Evolutionary conservation across 2,797 vertebrate genomes (phyloP).

Genomic region (Sphaeramia orbicularis): DNA sequence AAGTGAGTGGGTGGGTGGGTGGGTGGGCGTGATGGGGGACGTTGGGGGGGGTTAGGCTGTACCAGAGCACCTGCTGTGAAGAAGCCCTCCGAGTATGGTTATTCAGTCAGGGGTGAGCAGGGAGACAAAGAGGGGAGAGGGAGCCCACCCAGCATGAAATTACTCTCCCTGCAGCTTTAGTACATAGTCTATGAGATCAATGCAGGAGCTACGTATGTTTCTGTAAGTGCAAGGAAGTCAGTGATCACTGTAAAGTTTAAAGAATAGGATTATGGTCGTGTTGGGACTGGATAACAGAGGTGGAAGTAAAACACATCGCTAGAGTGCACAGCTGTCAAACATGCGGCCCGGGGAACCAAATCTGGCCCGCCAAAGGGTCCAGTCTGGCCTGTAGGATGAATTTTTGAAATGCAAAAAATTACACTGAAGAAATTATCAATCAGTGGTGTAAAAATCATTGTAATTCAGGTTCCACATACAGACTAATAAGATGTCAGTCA

Average conservation of each 20-base stretch:
- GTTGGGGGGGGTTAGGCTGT: slow-evolving; percentile 32
- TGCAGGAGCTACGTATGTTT: slow-evolving; percentile 42
- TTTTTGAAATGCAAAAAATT: too few species aligned
- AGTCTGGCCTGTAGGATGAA: too few species aligned
- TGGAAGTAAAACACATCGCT: too few species aligned
- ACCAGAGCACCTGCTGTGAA: slow-evolving; percentile 67
- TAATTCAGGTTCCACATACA: too few species aligned
- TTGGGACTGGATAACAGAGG: neutral
- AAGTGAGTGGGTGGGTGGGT: slow-evolving; percentile 29
- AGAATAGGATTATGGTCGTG: slow-evolving; percentile 8
- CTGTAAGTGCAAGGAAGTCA: slow-evolving; percentile 37
- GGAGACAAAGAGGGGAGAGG: slow-evolving; percentile 45
- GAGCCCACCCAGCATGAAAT: slow-evolving; percentile 67
- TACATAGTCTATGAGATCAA: slow-evolving; percentile 53
- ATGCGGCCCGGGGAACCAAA: too few species aligned
- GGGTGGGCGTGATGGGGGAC: slow-evolving; percentile 3
- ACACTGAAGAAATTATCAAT: too few species aligned
- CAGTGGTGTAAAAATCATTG: too few species aligned
- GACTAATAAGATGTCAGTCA: too few species aligned
- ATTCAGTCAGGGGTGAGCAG: slow-evolving; percentile 68
- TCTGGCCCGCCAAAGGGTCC: too few species aligned
- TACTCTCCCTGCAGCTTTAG: slow-evolving; percentile 53
- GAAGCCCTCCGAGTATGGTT: slow-evolving; percentile 68
- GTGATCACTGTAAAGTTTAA: slow-evolving; percentile 2
- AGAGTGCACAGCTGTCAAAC: too few species aligned